phyloP scores from a whole-genome alignment of 2,888 invertebrate species.

The Caradrina kadenii region DNA sequence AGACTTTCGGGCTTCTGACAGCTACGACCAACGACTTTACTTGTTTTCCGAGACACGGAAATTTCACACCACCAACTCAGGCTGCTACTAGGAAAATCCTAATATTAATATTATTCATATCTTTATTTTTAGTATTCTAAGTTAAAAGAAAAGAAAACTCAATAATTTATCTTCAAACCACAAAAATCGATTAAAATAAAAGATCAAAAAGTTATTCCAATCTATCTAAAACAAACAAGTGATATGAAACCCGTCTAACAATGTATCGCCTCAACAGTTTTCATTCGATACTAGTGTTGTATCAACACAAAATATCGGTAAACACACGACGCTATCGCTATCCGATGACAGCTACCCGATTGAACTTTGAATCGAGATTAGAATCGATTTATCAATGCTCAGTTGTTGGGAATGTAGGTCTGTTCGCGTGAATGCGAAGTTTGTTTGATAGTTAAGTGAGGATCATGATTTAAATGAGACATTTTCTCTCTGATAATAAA shows the following conservation, averaged over 20 bases:
- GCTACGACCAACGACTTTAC: too few relatives aligned
- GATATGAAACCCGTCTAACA: conserved; percentile 32
- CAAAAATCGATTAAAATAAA: conserved; percentile 4
- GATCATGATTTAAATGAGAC: conserved; percentile 15
- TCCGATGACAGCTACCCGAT: conserved; percentile 67
- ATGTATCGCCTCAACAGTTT: conserved; percentile 69
- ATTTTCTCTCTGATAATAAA: conserved; percentile 23
- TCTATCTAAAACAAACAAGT: conserved; percentile 1
- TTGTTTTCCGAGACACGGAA: too few relatives aligned
- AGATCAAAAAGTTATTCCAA: conserved; percentile 9
- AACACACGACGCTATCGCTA: conserved; percentile 67
- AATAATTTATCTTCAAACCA: neutral
- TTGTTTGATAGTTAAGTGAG: conserved; percentile 35
- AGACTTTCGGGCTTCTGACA: too few relatives aligned
- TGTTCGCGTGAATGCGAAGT: conserved; percentile 38
- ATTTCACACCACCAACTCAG: too few relatives aligned
- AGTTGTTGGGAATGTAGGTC: conserved; percentile 53
- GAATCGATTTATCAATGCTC: conserved; percentile 63
- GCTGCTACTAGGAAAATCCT: too few relatives aligned
- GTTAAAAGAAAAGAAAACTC: neutral
- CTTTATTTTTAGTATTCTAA: too few relatives aligned
- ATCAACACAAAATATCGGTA: conserved; percentile 70
- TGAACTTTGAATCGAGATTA: conserved; percentile 67
- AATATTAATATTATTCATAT: too few relatives aligned
- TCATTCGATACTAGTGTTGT: conserved; percentile 66